Conservation (phyloP, 1,140 invertebrate genomes). For the Drosophila hydei region DNA sequence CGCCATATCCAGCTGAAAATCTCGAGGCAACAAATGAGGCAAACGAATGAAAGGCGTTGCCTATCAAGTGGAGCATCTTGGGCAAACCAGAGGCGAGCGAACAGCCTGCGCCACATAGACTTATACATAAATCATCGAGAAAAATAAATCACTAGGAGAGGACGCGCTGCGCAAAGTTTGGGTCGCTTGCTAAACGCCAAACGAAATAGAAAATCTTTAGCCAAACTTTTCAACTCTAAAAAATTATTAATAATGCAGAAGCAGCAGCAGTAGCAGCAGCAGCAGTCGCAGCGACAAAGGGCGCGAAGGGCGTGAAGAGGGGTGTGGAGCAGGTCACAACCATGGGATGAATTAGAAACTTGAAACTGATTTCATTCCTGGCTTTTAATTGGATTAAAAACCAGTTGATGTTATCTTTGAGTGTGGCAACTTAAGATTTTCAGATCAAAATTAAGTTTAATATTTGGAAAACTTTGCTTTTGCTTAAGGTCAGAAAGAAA, state of each 20-base stretch:
- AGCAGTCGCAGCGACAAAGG: constrained; percentile 9
- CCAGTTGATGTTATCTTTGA: too few relatives aligned
- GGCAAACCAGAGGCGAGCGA: constrained; percentile 7
- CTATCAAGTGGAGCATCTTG: constrained; percentile 51
- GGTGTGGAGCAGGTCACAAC: background rate
- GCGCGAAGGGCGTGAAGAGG: too few relatives aligned
- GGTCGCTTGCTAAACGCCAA: constrained; percentile 2
- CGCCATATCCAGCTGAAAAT: background rate
- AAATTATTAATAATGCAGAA: constrained; percentile 72
- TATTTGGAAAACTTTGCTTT: too few relatives aligned
- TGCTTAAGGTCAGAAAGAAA: too few relatives aligned
- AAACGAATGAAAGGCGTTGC: constrained; percentile 4
- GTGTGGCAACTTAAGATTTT: too few relatives aligned
- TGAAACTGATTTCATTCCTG: background rate
- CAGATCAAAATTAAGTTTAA: too few relatives aligned
- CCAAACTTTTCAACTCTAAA: constrained; percentile 62
- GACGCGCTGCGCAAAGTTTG: constrained; percentile 2
- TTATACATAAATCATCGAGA: constrained; percentile 68
- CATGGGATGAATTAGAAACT: constrained; percentile 10
- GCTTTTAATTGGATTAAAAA: too few relatives aligned
- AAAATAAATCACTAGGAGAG: constrained; percentile 71
- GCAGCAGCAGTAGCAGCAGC: constrained; percentile 29
- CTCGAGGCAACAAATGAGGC: constrained; percentile 2
- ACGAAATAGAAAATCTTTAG: constrained; percentile 66
- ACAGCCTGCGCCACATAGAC: constrained; percentile 3